Evolutionary conservation across 2,888 invertebrate genomes (phyloP), one percentile per base, ranked within the genome.

Genomic region (Azorinus chamasolen): DNA sequence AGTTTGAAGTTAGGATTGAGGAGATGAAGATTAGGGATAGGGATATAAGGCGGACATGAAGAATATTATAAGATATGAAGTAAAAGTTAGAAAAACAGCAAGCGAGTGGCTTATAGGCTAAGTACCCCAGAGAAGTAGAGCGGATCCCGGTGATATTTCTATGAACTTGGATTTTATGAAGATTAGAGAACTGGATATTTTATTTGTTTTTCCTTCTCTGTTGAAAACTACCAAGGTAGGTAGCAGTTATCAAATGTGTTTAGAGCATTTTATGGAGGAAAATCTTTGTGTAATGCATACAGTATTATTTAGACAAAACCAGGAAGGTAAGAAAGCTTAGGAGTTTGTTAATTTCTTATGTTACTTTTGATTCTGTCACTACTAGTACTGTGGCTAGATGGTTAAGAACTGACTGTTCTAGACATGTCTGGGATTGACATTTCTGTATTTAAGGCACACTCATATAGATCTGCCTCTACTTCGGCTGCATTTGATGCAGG

Each of bases 241-340:
- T 8, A 24, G 59, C 37, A 14, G 24, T 16, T 75, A 39, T 63
- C 16, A 46, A 0, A 27, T 76, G 8, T 48, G 41, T n/a, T 5
- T 76, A 6, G 39, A 62, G 59, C 76, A 76, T 57, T 71, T 50
- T 46, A n/a, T n/a, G n/a, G n/a, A n/a, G n/a, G n/a, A n/a, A n/a
- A n/a, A n/a, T n/a, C n/a, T n/a, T n/a, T n/a, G n/a, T n/a, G n/a
- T n/a, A n/a, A n/a, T n/a, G n/a, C n/a, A n/a, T n/a, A n/a, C n/a
- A n/a, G n/a, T n/a, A 25, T 25, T 76, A 76, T 58, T 16, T 71
- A 37, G 27, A 71, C 1, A 24, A 14, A 2, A 76, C 70, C 16
- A 50, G 50, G 8, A 6, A 10, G 1, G 4, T 65, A 14, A 37
- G 70, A 24, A 18, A 18, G 10, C 50, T 64, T 12, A 37, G 43